These are phyloP conservation scores for Tricholaema leucomelas DNA, from an alignment of 2,113 vertebrate species.

Conservation along the genomic window DNA sequence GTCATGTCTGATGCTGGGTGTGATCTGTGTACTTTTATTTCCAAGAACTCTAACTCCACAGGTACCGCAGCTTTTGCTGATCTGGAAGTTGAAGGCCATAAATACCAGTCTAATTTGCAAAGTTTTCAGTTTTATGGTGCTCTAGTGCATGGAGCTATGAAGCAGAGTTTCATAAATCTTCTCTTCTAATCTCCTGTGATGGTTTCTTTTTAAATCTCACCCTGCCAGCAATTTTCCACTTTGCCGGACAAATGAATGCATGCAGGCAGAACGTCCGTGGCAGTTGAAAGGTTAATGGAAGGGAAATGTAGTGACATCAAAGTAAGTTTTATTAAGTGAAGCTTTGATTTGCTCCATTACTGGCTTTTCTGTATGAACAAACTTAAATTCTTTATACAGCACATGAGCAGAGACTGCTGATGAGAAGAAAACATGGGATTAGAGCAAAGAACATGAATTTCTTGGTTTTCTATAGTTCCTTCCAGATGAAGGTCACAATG, in stretches of 20 bases:
- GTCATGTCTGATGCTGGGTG: background rate
- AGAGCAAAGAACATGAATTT: constrained; percentile 44
- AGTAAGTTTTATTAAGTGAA: constrained; percentile 45
- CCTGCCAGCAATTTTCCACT: constrained; percentile 57
- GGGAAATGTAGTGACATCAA: constrained; percentile 36
- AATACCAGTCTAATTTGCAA: background rate
- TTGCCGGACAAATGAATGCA: constrained; percentile 11
- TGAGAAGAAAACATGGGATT: background rate
- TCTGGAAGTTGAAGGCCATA: background rate
- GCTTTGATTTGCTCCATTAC: constrained; percentile 45
- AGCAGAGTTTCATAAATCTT: constrained; percentile 47
- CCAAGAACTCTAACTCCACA: background rate
- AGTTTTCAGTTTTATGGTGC: background rate
- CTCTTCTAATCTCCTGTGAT: background rate
- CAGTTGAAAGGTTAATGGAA: constrained; percentile 61
- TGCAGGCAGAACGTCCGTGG: background rate
- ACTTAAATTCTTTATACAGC: constrained; percentile 26
- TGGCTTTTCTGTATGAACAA: constrained; percentile 29
- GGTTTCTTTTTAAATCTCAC: constrained; percentile 34
- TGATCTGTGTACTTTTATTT: background rate
- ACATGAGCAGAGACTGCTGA: background rate
- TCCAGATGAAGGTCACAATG: constrained; percentile 40
- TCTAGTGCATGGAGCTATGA: background rate
- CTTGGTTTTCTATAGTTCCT: background rate
- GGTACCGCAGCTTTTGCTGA: background rate